phyloP scores from a whole-genome alignment of 2,797 vertebrate genomes.

The Luscinia luscinia region DNA sequence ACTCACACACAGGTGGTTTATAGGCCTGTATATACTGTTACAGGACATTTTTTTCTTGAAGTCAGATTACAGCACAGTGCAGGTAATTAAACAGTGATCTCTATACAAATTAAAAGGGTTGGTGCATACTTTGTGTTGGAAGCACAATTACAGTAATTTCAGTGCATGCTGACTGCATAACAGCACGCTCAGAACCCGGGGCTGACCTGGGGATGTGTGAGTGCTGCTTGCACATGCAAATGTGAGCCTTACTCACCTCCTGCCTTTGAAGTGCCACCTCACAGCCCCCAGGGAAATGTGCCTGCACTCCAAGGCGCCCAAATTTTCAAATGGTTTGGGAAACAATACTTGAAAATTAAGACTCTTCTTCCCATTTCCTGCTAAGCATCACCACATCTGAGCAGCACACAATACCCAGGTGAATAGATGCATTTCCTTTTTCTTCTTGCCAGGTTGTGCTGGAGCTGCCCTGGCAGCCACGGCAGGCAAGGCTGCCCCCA shows the following conservation, averaged over 20 bases:
- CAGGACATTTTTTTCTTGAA: neutral
- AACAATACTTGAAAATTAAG: slow-evolving; percentile 1
- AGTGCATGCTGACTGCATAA: slow-evolving; percentile 10
- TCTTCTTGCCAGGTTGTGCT: neutral
- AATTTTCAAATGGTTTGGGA: neutral
- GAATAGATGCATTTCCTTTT: neutral
- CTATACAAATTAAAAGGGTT: slow-evolving; percentile 51
- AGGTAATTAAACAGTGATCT: slow-evolving; percentile 32
- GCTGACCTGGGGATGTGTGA: neutral
- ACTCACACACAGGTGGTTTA: neutral
- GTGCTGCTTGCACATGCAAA: slow-evolving; percentile 44
- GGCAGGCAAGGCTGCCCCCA: neutral
- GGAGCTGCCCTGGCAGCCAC: neutral
- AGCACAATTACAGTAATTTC: slow-evolving; percentile 54
- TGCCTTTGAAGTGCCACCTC: slow-evolving; percentile 39
- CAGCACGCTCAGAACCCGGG: neutral
- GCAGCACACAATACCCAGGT: neutral
- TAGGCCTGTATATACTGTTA: neutral
- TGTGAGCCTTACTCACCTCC: slow-evolving; percentile 20
- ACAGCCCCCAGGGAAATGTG: neutral
- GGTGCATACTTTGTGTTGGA: slow-evolving; percentile 5
- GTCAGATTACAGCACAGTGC: neutral
- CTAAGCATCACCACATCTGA: neutral
- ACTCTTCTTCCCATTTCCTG: neutral
- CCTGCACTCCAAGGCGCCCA: neutral